Conservation (phyloP, 2,113 vertebrate genomes). For the Erpornis zantholeuca region DNA sequence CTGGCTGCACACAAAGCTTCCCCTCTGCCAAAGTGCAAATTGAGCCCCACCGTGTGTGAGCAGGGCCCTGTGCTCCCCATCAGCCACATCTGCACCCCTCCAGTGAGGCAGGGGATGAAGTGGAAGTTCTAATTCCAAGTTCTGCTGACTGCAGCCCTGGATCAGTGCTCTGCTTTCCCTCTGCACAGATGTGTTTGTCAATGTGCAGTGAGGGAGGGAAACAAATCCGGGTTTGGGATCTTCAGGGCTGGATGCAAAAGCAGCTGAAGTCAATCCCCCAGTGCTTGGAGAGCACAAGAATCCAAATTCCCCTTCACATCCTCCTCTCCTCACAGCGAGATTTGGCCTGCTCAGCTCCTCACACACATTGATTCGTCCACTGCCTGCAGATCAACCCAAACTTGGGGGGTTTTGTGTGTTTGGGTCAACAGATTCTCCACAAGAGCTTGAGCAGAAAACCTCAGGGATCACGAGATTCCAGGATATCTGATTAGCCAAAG, state of each 20-base stretch:
- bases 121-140: background rate
- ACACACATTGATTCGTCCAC: background rate
- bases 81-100: background rate
- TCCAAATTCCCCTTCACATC: background rate
- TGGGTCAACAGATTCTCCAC: background rate
- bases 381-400: background rate
- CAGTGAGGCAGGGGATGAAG: background rate
- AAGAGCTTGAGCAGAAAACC: background rate
- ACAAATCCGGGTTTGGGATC: background rate
- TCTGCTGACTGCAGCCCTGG: background rate
- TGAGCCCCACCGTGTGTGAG: fast-evolving
- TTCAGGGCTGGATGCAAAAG: background rate
- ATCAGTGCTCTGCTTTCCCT: background rate
- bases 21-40: background rate
- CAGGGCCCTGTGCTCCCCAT: background rate
- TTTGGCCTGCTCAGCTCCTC: background rate
- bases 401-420: background rate
- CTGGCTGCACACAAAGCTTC: background rate
- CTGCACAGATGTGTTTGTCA: background rate
- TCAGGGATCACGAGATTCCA: background rate
- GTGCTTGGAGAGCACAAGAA: background rate
- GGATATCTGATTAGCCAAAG: background rate
- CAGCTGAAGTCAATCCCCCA: background rate
- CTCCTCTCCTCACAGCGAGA: background rate
- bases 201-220: background rate